Conservation (phyloP, 2,113 vertebrate species). For the Boulengerochromis microlepis region DNA sequence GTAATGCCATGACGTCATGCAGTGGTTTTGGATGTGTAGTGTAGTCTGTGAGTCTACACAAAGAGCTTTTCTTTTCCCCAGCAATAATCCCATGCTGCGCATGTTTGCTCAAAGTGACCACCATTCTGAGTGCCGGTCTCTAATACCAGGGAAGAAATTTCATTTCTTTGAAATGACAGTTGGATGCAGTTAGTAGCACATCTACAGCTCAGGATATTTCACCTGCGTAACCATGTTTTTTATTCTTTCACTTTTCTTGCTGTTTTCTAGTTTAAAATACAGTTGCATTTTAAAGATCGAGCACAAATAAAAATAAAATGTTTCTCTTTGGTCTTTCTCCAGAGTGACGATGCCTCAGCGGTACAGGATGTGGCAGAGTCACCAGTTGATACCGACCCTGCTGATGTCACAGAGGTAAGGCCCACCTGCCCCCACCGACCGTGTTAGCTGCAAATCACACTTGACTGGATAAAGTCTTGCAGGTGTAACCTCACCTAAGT, state of each 20-base stretch:
- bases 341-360: conserved; percentile 36
- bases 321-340: background rate
- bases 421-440: background rate
- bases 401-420: conserved; percentile 48
- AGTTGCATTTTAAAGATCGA: background rate
- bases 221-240: background rate
- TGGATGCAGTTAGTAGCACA: background rate
- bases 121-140: background rate
- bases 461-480: background rate
- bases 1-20: background rate
- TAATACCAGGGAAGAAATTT: background rate
- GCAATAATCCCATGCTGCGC: background rate
- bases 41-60: background rate
- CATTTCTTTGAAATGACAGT: background rate
- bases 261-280: background rate
- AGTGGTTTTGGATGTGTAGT: background rate
- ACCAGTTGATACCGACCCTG: conserved; percentile 32
- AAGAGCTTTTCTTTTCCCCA: background rate
- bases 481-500: background rate
- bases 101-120: background rate
- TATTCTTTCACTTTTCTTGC: background rate
- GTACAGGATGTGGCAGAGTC: conserved; percentile 36
- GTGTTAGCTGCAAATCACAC: background rate
- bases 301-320: background rate
- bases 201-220: background rate